These are phyloP conservation scores for Thymallus thymallus DNA, from an alignment of 2,113 vertebrate species.

Conservation along the genomic window DNA sequence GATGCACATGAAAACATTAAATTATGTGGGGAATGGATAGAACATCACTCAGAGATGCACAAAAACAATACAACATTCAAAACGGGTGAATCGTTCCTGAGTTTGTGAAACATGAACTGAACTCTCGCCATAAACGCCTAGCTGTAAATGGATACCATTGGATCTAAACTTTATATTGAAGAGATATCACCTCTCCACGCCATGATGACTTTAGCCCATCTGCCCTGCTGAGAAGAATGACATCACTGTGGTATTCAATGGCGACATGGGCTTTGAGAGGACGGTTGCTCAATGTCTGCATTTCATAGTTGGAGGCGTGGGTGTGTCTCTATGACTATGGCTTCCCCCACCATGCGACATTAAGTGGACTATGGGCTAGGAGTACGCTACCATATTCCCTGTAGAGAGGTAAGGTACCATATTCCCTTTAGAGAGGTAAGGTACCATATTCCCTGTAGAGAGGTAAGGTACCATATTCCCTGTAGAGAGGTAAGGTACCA, in stretches of 20 bases:
- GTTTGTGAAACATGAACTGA: neutral
- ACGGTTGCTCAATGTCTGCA: conserved; percentile 15
- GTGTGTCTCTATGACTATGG: conserved; percentile 2
- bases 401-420: too few species aligned
- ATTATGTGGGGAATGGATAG: neutral
- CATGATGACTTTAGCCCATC: neutral
- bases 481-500: too few species aligned
- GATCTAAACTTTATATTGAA: neutral
- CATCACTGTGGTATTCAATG: neutral
- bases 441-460: too few species aligned
- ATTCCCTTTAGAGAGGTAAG: too few species aligned
- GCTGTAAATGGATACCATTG: neutral
- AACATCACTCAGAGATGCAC: too few species aligned
- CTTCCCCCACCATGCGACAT: neutral
- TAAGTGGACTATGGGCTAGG: neutral
- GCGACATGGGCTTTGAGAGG: conserved; percentile 1
- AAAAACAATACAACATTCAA: too few species aligned
- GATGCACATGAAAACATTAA: too few species aligned
- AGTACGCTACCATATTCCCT: too few species aligned
- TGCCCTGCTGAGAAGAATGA: neutral
- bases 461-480: too few species aligned
- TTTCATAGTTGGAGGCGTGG: neutral
- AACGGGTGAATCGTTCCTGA: too few species aligned
- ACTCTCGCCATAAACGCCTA: conserved; percentile 4
- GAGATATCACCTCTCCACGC: neutral